These are phyloP conservation scores for Fragum whitleyi DNA, from an alignment of 2,888 invertebrate species.

Conservation along the genomic window DNA sequence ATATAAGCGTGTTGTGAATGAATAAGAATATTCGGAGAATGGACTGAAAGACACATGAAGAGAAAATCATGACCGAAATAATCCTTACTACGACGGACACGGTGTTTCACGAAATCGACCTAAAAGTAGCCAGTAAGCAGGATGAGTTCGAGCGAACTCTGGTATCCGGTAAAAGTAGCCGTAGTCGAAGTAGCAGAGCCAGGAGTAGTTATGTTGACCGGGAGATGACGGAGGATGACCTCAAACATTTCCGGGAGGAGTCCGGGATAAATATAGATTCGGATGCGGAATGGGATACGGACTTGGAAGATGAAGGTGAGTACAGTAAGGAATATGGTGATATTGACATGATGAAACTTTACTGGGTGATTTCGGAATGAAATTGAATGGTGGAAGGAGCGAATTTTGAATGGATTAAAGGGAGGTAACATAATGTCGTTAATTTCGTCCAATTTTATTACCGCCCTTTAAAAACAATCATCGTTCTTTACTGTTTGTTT, in stretches of 20 bases:
- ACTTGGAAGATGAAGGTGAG: slow-evolving; percentile 66
- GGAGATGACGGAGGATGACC: slow-evolving; percentile 16
- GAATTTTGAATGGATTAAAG: too few relatives aligned
- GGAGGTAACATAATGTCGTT: too few relatives aligned
- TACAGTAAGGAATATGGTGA: too few relatives aligned
- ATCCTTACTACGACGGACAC: slow-evolving; percentile 27
- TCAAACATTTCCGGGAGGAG: background rate
- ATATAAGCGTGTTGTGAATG: too few relatives aligned
- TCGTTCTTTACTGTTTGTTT: too few relatives aligned
- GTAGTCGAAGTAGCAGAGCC: background rate
- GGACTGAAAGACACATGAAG: background rate
- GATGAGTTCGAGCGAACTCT: background rate
- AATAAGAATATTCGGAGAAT: too few relatives aligned
- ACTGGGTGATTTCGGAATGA: too few relatives aligned
- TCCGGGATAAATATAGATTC: slow-evolving; percentile 28
- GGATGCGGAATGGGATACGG: slow-evolving; percentile 69
- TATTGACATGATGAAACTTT: too few relatives aligned
- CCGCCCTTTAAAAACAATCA: too few relatives aligned
- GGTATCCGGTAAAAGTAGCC: background rate
- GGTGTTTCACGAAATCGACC: slow-evolving; percentile 49
- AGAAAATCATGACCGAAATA: background rate
- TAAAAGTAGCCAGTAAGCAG: slow-evolving; percentile 5
- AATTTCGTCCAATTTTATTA: too few relatives aligned
- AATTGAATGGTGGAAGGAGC: too few relatives aligned
- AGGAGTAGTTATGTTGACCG: background rate